Percentiles rank a stretch among this genome's conserved stretches.
Evolutionary conservation across 1,140 invertebrate species (phyloP).

Genomic region (Drosophila jambulina): DNA sequence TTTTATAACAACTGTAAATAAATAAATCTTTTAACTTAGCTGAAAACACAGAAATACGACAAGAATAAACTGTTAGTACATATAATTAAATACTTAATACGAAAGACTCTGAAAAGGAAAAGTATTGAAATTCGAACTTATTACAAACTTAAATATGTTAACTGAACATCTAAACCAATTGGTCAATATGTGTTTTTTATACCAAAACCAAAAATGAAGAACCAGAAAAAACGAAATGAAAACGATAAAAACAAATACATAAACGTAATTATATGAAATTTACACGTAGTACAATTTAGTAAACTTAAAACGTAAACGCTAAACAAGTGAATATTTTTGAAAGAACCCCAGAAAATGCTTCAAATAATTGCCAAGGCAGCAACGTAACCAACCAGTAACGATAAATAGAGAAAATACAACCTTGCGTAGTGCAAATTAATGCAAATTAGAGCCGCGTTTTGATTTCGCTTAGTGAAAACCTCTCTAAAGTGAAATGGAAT

Average conservation of each 20-base stretch:
- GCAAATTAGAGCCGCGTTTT: slow-evolving; percentile 60
- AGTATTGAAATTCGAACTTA: slow-evolving; percentile 83
- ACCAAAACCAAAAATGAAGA: slow-evolving; percentile 44
- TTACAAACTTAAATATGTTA: slow-evolving; percentile 77
- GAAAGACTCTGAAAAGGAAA: slow-evolving; percentile 74
- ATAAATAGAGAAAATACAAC: slow-evolving; percentile 40
- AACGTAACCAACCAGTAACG: slow-evolving; percentile 32
- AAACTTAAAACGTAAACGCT: slow-evolving; percentile 57
- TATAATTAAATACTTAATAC: slow-evolving; percentile 68
- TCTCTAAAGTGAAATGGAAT: slow-evolving; percentile 15
- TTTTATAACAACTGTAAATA: slow-evolving; percentile 62
- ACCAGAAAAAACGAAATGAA: slow-evolving; percentile 6
- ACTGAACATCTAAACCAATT: slow-evolving; percentile 65
- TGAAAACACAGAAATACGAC: slow-evolving; percentile 36
- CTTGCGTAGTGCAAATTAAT: slow-evolving; percentile 59
- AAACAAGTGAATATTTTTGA: slow-evolving; percentile 36
- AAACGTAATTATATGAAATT: slow-evolving; percentile 74
- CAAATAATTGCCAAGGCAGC: slow-evolving; percentile 42
- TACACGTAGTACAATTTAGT: slow-evolving; percentile 80
- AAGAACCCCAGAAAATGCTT: slow-evolving; percentile 52
- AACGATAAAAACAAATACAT: slow-evolving; percentile 21
- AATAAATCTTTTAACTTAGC: slow-evolving; percentile 55
- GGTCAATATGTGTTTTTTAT: slow-evolving; percentile 81
- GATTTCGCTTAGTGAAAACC: slow-evolving; percentile 37
- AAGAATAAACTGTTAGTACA: slow-evolving; percentile 54